Evolutionary conservation across 2,888 invertebrate genomes (phyloP).

Genomic region (Agriopis leucophaearia): DNA sequence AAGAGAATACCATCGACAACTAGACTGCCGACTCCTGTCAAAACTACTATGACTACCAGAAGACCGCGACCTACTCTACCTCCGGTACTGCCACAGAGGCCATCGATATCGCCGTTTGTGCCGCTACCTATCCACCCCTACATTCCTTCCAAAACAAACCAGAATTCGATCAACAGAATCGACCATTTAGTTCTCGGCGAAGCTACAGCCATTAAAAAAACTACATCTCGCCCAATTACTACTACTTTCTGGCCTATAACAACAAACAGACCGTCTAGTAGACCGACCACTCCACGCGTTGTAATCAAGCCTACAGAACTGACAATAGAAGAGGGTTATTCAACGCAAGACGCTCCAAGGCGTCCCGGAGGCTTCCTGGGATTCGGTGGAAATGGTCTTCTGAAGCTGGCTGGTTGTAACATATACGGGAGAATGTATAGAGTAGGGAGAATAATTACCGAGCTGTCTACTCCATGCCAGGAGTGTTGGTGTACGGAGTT

Average conservation of each 20-base stretch:
- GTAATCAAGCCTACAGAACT: conserved; percentile 42
- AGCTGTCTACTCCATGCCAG: conserved; percentile 92
- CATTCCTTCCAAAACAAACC: conserved; percentile 60
- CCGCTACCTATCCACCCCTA: conserved; percentile 65
- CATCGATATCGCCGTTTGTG: conserved; percentile 60
- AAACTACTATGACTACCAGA: conserved; percentile 47
- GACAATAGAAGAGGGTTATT: conserved; percentile 53
- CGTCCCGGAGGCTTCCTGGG: conserved; percentile 51
- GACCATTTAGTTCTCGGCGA: conserved; percentile 80
- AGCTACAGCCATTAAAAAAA: conserved; percentile 72
- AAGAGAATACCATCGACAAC: conserved; percentile 39
- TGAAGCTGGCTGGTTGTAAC: conserved; percentile 95
- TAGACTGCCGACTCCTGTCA: conserved; percentile 38
- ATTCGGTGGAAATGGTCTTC: conserved; percentile 83
- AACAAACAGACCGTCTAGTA: conserved; percentile 43
- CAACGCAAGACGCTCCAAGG: conserved; percentile 50
- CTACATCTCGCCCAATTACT: conserved; percentile 58
- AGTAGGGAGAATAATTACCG: conserved; percentile 93
- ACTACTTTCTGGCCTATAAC: conserved; percentile 50
- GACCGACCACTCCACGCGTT: conserved; percentile 41
- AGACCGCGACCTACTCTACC: conserved; percentile 37
- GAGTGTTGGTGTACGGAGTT: conserved; percentile 95
- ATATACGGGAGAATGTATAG: conserved; percentile 96
- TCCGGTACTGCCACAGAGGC: conserved; percentile 42
- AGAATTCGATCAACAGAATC: conserved; percentile 71